These are phyloP conservation scores for Hippocampus mohnikei DNA, from an alignment of 2,113 vertebrate species.

Conservation along the genomic window DNA sequence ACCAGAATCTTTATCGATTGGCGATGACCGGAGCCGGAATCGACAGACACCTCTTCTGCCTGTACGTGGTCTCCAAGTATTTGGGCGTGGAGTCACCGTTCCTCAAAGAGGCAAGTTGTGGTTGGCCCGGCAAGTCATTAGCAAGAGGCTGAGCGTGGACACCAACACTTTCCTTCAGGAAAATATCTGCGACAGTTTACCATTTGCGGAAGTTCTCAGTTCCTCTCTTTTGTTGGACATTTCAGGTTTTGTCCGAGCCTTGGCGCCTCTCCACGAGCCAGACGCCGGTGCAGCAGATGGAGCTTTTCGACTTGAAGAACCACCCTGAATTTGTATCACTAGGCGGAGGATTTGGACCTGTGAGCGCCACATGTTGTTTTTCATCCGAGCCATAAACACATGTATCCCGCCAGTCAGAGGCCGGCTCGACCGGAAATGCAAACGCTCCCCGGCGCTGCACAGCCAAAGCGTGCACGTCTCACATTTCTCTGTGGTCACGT, in stretches of 20 bases:
- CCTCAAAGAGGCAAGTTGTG: conserved; percentile 69
- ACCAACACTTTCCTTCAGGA: background rate
- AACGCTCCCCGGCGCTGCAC: background rate
- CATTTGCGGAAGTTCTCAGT: background rate
- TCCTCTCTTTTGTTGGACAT: background rate
- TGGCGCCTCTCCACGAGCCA: conserved; percentile 89
- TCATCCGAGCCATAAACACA: background rate
- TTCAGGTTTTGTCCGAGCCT: conserved; percentile 81
- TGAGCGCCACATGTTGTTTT: conserved; percentile 57
- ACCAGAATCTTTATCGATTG: conserved; percentile 81
- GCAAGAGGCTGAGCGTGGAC: background rate
- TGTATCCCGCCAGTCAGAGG: background rate
- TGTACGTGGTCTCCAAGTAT: conserved; percentile 81
- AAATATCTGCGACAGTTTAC: background rate
- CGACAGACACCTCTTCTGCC: conserved; percentile 84
- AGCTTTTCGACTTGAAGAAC: conserved; percentile 82
- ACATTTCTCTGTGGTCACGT: background rate
- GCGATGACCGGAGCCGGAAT: conserved; percentile 83
- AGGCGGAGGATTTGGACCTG: conserved; percentile 87
- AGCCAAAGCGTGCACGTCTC: background rate
- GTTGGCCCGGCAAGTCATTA: background rate
- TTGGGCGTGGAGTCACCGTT: conserved; percentile 78
- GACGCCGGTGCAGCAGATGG: conserved; percentile 81
- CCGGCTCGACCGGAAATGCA: background rate
- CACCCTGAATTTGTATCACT: conserved; percentile 81